These are phyloP conservation scores for Campaea margaritaria DNA, from an alignment of 2,888 invertebrate species.

Conservation along the genomic window DNA sequence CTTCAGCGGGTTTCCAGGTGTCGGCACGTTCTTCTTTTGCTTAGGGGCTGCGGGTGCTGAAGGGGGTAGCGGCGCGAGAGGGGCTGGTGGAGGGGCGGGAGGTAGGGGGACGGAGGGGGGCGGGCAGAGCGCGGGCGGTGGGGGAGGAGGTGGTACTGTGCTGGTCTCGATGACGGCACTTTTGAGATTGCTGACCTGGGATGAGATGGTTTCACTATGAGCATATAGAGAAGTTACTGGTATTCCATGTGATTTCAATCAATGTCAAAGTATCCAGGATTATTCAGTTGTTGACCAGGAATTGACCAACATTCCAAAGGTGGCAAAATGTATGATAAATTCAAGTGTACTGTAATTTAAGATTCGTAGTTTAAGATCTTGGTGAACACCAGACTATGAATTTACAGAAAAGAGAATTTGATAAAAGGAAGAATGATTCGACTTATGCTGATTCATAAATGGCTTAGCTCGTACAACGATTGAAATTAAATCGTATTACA, in stretches of 20 bases:
- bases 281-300: no score
- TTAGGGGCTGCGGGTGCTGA: slow-evolving; percentile 84
- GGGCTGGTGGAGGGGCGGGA: slow-evolving; percentile 85
- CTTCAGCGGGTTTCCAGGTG: slow-evolving; percentile 96
- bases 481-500: no score
- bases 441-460: neutral
- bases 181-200: slow-evolving; percentile 78
- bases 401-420: no score
- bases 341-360: no score
- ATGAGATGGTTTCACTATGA: neutral
- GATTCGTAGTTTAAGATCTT: no score
- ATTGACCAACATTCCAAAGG: no score
- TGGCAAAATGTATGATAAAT: no score
- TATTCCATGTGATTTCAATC: no score
- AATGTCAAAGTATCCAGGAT: no score
- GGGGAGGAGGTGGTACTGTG: slow-evolving; percentile 59
- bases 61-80: slow-evolving; percentile 83
- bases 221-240: no score
- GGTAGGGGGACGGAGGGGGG: slow-evolving; percentile 86
- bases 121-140: slow-evolving; percentile 78
- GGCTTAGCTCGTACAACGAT: neutral
- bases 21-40: slow-evolving; percentile 95
- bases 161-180: slow-evolving; percentile 76
- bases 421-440: no score
- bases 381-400: no score